Base-by-base conservation (phyloP, 1,140 invertebrate genomes). In the Triops cancriformis region DNA sequence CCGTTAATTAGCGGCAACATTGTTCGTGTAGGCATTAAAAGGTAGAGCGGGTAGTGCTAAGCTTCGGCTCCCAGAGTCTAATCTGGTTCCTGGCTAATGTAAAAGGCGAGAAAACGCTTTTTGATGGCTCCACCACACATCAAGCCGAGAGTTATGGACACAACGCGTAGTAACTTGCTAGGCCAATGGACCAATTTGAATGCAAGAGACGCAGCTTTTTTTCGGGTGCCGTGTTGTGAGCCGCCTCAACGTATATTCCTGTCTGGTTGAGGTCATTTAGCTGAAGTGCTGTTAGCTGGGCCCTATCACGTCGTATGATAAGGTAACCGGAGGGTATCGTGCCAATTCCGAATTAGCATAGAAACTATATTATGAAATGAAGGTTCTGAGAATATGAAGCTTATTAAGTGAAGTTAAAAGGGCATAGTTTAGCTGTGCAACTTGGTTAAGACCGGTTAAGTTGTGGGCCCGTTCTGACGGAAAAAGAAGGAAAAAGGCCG, bases 351-450 rank as follows among this genome's bases (percentile, higher is more conserved):
- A 64, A 64, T 64, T 64, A 64, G n/a, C 51, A 64, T 64, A 23
- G 51, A n/a, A 64, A 64, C 51, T 64, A 2, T 12, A 64, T 64
- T 64, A 64, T 64, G 51, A 64, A 64, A 64, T 23, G 14, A 23
- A 64, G n/a, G 51, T 14, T 64, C 51, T 64, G 23, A 64, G 51
- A 64, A 64, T 64, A 64, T 64, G 51, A 64, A 64, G 51, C 51
- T 64, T 64, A 64, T 64, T 64, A 64, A 64, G 51, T 64, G 51
- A 64, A 64, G 51, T n/a, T 64, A 64, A 64, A 64, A 18, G 51
- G 51, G 23, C 51, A 37, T 37, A 64, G 51, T 23, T 64, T 64
- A 64, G 51, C 18, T 23, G 51, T 64, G 51, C 51, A 64, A 64
- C 51, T 64, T 14, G 51, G 51, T 64, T 64, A 64, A 64, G n/a